These are phyloP conservation scores for Emys orbicularis DNA, from an alignment of 2,797 vertebrate genomes.

Conservation along the genomic window DNA sequence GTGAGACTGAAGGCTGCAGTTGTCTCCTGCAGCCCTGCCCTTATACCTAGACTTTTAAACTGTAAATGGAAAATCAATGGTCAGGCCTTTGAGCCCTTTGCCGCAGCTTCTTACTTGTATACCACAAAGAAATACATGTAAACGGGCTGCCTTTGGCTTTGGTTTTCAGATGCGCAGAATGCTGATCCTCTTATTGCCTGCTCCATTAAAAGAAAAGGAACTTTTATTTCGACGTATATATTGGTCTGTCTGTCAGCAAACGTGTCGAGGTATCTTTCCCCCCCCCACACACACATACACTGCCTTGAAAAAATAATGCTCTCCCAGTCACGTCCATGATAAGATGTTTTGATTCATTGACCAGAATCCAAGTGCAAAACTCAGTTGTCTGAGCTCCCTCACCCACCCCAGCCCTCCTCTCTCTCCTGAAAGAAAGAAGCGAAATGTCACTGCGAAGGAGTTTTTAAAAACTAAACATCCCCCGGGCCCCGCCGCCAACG, in stretches of 20 bases:
- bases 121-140: too few relatives aligned
- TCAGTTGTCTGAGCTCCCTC: background rate
- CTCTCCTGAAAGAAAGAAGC: background rate
- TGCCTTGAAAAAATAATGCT: background rate
- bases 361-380: background rate
- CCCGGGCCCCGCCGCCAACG: background rate
- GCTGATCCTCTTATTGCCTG: background rate
- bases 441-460: background rate
- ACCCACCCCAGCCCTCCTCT: background rate
- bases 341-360: background rate
- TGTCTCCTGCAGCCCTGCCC: background rate
- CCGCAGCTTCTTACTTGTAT: background rate
- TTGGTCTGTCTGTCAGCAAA: background rate
- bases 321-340: background rate
- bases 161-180: too few relatives aligned
- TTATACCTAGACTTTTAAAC: background rate
- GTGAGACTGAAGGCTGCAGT: background rate
- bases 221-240: background rate
- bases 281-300: too few relatives aligned
- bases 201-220: background rate
- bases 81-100: background rate
- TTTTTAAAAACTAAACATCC: too few relatives aligned
- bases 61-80: background rate
- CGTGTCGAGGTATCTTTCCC: background rate
- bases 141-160: too few relatives aligned